Base-by-base conservation (phyloP, 2,888 invertebrate species). In the Dynastes hyllus region DNA sequence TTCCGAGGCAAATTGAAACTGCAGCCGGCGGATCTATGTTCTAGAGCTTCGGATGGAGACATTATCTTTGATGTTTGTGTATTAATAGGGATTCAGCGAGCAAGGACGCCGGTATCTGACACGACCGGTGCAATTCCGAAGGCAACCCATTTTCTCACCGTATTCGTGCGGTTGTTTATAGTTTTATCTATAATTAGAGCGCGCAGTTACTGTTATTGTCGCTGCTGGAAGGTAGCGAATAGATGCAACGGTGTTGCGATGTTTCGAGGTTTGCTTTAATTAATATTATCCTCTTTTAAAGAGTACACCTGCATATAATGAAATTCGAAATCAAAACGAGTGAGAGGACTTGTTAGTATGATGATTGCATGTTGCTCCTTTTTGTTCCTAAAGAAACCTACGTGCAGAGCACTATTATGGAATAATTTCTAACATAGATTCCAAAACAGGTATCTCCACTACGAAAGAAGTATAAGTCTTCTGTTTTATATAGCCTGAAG, bases 1-100 rank as follows among this genome's bases (percentile, higher is more conserved):
- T 77, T 77, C 51, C 53, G 37, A n/a, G 67, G 66, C 55, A 67
- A 77, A 77, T 77, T 77, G 77, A 77, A 77, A 55, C 66, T 77
- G 77, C 76, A 76, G 22, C 61, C 29, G 27, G 13, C 65, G 4
- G 11, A 45, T 76, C 61, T 61, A 3, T 76, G 50, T 65, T 65
- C 50, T 32, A 63, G 50, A 45, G 61, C 50, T 32, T 16, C 63
- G 50, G 11, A 13, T 8, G 22, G 13, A 6, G 50, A 45, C 22
- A 76, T 76, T 76, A 76, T 61, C 65, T 76, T 76, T 50, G 76
- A 76, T 76, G 65, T 65, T 65, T 76, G 53, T 76, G 50, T 76
- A 61, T 76, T 50, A 53, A 69, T 51, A 69, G 29, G 27, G 16
- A 51, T 11, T 51, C 11, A 32, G 32, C 45, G 45, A 11, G 6